A percentile compares a stretch with the other conserved stretches of the same genome.
Evolutionary conservation across 2,113 vertebrate genomes (phyloP).

Genomic region (Martes martes): DNA sequence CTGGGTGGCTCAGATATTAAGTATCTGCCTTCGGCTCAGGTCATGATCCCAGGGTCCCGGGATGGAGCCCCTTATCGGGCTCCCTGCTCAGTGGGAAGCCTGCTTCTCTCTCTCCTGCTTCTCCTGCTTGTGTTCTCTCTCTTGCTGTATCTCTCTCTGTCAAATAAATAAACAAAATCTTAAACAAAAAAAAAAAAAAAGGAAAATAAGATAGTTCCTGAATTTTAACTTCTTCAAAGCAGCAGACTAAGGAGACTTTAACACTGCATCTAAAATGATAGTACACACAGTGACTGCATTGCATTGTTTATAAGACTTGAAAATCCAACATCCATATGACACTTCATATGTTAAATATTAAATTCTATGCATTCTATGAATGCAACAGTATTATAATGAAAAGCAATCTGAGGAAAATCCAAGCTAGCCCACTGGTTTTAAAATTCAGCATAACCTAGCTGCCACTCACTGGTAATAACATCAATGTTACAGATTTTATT

Average conservation of each 20-base stretch:
- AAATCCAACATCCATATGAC: not conserved
- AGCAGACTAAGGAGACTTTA: not conserved
- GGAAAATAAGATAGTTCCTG: not conserved
- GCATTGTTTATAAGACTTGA: not conserved
- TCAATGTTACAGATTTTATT: conserved; percentile 15
- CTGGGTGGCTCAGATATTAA: too few relatives aligned
- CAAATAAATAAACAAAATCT: too few relatives aligned
- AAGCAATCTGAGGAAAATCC: not conserved
- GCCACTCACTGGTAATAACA: not conserved
- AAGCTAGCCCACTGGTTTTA: not conserved
- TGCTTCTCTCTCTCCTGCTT: too few relatives aligned
- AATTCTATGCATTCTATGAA: conserved; percentile 17
- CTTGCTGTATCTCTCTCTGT: too few relatives aligned
- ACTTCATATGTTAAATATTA: conserved; percentile 3
- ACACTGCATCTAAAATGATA: not conserved
- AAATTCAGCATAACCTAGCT: not conserved
- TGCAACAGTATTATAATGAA: not conserved
- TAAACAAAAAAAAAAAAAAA: too few relatives aligned
- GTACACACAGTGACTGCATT: not conserved
- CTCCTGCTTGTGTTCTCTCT: too few relatives aligned
- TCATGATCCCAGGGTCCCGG: too few relatives aligned
- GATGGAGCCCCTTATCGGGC: too few relatives aligned
- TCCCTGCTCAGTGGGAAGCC: too few relatives aligned
- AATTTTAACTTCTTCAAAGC: conserved; percentile 1
- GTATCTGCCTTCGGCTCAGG: too few relatives aligned